Percentiles rank a stretch among this genome's conserved stretches.
Conservation (phyloP, 1,140 invertebrate species). For the Lordiphosa clarofinis region DNA sequence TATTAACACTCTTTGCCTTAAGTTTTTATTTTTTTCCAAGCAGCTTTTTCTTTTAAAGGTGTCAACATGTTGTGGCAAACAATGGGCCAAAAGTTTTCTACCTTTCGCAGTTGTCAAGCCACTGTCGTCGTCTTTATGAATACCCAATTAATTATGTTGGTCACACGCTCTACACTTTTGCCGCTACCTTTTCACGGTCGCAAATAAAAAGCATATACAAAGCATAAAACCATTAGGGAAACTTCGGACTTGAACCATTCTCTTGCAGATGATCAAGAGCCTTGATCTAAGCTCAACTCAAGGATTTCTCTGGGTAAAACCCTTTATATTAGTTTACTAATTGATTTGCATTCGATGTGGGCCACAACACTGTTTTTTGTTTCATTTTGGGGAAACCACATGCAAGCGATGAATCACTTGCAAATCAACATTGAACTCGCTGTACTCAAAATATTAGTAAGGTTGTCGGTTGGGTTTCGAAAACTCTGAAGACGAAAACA, state of each 20-base stretch:
- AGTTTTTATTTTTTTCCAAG: conserved; percentile 14
- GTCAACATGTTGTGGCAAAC: conserved; percentile 52
- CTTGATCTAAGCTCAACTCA: conserved; percentile 11
- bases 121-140: conserved; percentile 43
- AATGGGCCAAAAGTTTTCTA: conserved; percentile 61
- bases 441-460: conserved; percentile 11
- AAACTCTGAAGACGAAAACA: conserved; percentile 20
- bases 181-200: conserved; percentile 67
- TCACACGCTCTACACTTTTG: conserved; percentile 61
- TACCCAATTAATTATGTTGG: conserved; percentile 74
- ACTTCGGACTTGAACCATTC: background rate
- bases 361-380: conserved; percentile 27
- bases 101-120: conserved; percentile 33
- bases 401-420: conserved; percentile 45
- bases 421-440: conserved; percentile 32
- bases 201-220: conserved; percentile 12
- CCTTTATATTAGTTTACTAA: conserved; percentile 12
- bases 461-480: conserved; percentile 15
- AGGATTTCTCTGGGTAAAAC: conserved; percentile 31
- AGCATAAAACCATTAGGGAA: conserved; percentile 8
- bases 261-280: background rate
- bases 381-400: conserved; percentile 54
- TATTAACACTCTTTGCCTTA: conserved; percentile 23
- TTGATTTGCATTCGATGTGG: conserved; percentile 61
- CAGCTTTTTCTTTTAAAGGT: conserved; percentile 66